Evolutionary conservation across 2,797 vertebrate species (phyloP), one percentile per base, ranked within the genome.

Genomic region (Bovichtus variegatus): DNA sequence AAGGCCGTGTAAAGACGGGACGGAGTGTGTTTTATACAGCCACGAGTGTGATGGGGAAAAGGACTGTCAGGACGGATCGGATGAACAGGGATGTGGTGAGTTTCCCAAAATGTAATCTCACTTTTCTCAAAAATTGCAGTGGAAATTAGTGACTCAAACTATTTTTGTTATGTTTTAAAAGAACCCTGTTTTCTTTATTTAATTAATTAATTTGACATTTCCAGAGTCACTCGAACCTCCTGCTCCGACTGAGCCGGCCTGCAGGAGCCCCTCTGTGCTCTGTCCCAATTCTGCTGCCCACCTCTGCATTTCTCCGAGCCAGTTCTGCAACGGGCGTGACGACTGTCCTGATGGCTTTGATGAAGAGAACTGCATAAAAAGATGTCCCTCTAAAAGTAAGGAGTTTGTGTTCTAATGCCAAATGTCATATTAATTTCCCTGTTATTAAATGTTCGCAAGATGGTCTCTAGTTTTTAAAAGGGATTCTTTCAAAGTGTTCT

Each of bases 261-360:
- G 94, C 82, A 44, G 13, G 66, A 92, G 81, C 29, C 93, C 93
- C 0, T 87, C 83, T 1, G 27, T 95, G 11, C 85, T 62, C 46
- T 97, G 96, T 84, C 91, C 12, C 10, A 87, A 91, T 0, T 89
- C 92, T 38, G 78, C 84, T 41, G 44, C n/a, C 18, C 31, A 13
- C 0, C 73, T 92, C 49, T 97, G 96, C 1, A 81, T 97, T 41
- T 81, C 93, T 29, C 89, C 76, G 0, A 91, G 85, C 11, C 94
- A 93, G 40, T 10, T 96, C 54, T 97, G 96, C 10, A 87, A 93
- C 0, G 96, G 96, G 0, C 88, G 83, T 10, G 82, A 81, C 6
- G 97, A 98, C 90, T 97, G 97, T 71, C 85, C 81, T 0, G 96
- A 97, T 57, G 96, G 95, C 31, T 97, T 93, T 9, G 96, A 98